Evolutionary conservation across 2,797 vertebrate genomes (phyloP), one percentile per base, ranked within the genome.

Genomic region (Lagodon rhomboides): DNA sequence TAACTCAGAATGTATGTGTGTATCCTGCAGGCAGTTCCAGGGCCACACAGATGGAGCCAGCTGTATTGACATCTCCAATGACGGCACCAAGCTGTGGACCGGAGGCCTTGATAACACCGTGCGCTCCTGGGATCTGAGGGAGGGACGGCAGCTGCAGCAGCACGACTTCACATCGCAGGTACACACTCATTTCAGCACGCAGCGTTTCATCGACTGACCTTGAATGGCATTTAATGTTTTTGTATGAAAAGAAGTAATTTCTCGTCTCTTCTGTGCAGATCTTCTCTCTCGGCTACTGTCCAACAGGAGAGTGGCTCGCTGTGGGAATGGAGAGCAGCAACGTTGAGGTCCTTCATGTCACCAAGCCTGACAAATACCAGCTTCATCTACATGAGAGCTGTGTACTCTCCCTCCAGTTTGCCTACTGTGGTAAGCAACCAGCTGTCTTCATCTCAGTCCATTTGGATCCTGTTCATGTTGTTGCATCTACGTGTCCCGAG

Each of bases 111-210:
- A 99, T 92, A 99, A 99, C 94, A 99, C 98, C 0, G 98, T 99
- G 54, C 97, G 98, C 12, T 99, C 97, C 79, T 99, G 98, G 98
- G 98, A 99, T 93, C 95, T 99, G 85, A 94, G 98, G 75, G 98
- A 99, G 77, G 98, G 98, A 3, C 89, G 98, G 55, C 98, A 99
- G 94, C 97, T 99, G 47, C 98, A 99, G 94, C 98, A 99, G 87
- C 98, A 99, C 0, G 98, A 99, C 95, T 99, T 99, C 53, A 99
- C 98, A 69, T 99, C 98, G 71, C 98, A 99, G 97, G 98, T 99
- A 64, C 51, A 16, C 25, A n/a, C 44, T 62, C 51, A 1, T 20
- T 58, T 23, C 23, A 59, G 16, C 23, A 50, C 67, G 25, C 41
- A 38, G 27, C 12, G 22, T 62, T 34, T 59, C 6, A 27, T 38